Evolutionary conservation across 2,113 vertebrate genomes (phyloP).

Genomic region (Notothenia coriiceps): DNA sequence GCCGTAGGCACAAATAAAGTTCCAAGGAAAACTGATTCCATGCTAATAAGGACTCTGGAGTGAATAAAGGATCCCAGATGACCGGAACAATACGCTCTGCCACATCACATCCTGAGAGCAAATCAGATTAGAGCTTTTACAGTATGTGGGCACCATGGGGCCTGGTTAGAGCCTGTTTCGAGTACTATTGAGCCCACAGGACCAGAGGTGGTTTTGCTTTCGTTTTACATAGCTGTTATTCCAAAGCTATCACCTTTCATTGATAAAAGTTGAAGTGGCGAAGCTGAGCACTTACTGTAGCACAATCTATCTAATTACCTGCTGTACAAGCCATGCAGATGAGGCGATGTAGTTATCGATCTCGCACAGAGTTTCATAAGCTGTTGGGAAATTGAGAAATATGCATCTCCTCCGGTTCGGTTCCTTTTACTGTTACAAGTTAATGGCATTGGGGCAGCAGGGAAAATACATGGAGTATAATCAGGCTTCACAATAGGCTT

Average conservation of each 20-base stretch:
- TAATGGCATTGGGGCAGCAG: not conserved
- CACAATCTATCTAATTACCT: slow-evolving; percentile 48
- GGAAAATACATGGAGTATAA: slow-evolving; percentile 16
- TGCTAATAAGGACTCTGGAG: slow-evolving; percentile 27
- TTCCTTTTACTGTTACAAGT: not conserved
- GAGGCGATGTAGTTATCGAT: slow-evolving; percentile 33
- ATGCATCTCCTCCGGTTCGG: not conserved
- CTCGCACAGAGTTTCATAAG: slow-evolving; percentile 21
- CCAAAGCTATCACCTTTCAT: slow-evolving; percentile 46
- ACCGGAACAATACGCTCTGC: slow-evolving; percentile 23
- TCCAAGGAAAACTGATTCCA: slow-evolving; percentile 36
- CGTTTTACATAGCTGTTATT: slow-evolving; percentile 28
- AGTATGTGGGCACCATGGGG: slow-evolving; percentile 5
- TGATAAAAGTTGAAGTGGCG: slow-evolving; percentile 37
- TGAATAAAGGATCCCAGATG: slow-evolving; percentile 29
- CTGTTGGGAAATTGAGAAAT: slow-evolving; percentile 39
- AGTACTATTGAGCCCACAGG: slow-evolving; percentile 1
- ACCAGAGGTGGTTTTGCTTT: slow-evolving; percentile 1
- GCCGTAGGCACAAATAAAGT: slow-evolving; percentile 10
- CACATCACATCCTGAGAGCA: slow-evolving; percentile 45
- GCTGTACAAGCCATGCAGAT: slow-evolving; percentile 14
- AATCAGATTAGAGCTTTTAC: slow-evolving; percentile 50
- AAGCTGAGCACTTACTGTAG: slow-evolving; percentile 40
- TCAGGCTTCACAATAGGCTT: not conserved
- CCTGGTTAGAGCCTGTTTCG: slow-evolving; percentile 15